Conservation (phyloP, 2,113 vertebrate genomes). For the Myxocyprinus asiaticus region DNA sequence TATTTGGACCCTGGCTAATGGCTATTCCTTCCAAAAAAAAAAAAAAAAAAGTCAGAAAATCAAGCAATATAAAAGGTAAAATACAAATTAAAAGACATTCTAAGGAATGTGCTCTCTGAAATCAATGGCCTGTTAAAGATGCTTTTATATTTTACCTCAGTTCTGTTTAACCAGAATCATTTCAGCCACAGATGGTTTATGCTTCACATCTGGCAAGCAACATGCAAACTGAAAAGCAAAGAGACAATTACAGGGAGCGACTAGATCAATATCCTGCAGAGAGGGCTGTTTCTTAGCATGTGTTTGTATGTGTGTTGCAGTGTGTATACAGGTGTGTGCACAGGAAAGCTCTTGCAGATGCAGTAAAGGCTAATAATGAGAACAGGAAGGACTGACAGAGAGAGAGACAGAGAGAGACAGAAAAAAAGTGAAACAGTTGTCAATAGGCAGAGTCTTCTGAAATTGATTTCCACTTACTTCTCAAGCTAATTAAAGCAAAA, state of each 20-base stretch:
- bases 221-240: slow-evolving; percentile 26
- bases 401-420: not conserved
- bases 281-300: not conserved
- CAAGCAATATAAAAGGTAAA: not conserved
- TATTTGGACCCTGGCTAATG: too few species aligned
- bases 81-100: not conserved
- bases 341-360: not conserved
- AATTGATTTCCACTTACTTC: slow-evolving; percentile 8
- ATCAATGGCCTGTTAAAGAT: slow-evolving; percentile 4
- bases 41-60: too few species aligned
- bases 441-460: not conserved
- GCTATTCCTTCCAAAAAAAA: too few species aligned
- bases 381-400: not conserved
- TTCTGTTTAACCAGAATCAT: slow-evolving; percentile 22
- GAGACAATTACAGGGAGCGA: slow-evolving; percentile 9
- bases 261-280: slow-evolving; percentile 28
- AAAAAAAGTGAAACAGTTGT: not conserved
- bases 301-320: not conserved
- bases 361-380: slow-evolving; percentile 16
- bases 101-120: not conserved
- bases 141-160: slow-evolving; percentile 1
- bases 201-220: slow-evolving; percentile 24
- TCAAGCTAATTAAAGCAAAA: not conserved
- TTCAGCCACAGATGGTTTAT: slow-evolving; percentile 21
- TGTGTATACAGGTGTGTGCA: slow-evolving; percentile 12